Evolutionary conservation across 1,140 invertebrate genomes (phyloP).

Genomic region (Conus betulinus): DNA sequence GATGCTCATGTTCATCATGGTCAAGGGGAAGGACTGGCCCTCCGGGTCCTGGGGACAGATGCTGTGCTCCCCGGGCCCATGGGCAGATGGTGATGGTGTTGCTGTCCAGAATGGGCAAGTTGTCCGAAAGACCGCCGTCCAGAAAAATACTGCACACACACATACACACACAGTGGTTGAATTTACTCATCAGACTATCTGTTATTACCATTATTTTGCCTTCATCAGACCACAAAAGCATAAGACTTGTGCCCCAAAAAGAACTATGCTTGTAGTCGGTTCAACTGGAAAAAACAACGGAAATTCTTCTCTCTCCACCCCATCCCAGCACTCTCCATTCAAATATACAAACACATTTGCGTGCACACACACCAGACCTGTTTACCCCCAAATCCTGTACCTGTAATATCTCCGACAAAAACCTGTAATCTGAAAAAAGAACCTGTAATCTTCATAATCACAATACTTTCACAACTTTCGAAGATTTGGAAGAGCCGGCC

Average conservation of each 20-base stretch:
- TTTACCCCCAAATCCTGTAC: too few relatives aligned
- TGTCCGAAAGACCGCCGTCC: constrained; percentile 3
- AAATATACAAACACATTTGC: too few relatives aligned
- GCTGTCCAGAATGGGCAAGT: not conserved
- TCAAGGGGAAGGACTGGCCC: constrained; percentile 1
- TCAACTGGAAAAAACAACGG: too few relatives aligned
- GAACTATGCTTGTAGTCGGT: too few relatives aligned
- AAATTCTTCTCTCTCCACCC: too few relatives aligned
- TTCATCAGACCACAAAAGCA: not conserved
- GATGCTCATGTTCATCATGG: not conserved
- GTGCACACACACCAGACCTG: too few relatives aligned
- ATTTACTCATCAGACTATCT: not conserved
- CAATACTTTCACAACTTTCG: too few relatives aligned
- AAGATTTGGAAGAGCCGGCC: too few relatives aligned
- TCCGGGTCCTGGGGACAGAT: not conserved
- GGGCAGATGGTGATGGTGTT: constrained; percentile 16
- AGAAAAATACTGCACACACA: not conserved
- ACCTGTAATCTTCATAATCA: too few relatives aligned
- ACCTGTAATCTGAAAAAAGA: too few relatives aligned
- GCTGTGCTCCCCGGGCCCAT: constrained; percentile 5
- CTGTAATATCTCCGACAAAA: too few relatives aligned
- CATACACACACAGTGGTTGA: not conserved
- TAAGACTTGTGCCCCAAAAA: not conserved
- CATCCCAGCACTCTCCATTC: too few relatives aligned
- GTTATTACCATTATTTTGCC: not conserved